Base-by-base conservation (phyloP, 2,113 vertebrate species). In the Notarius quadriscutis region DNA sequence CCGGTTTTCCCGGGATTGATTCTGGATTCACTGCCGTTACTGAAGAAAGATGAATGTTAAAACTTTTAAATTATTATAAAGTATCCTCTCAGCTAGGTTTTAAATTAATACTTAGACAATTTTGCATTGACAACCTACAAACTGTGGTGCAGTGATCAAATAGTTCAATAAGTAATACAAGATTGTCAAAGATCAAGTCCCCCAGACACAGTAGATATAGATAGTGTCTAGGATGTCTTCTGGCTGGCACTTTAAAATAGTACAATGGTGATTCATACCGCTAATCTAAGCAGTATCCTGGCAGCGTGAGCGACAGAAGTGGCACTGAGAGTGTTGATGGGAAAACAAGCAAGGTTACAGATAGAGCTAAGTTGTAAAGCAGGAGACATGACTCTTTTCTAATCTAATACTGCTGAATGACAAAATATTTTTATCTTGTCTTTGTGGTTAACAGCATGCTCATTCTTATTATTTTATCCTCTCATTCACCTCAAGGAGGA, bases 231-330 rank as follows among this genome's bases (percentile, higher is more conserved):
- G 86, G 72, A 83, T 84, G 79, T 89, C 79, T 84, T 79, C 83
- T 81, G 10, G 18, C 22, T 60, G 60, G 9, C 34, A 72, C 87
- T 90, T 90, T 83, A 87, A 89, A 90, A 89, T 75, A 89, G 82
- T 25, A 81, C 80, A 83, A 41, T 80, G 81, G 78, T 90, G 88
- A 89, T 89, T 91, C 86, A 91, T 89, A 82, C 75, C 7, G 9
- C 74, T 85, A 88, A 89, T 88, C 84, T 53, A 80, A 90, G 74
- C 74, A 84, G 77, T 62, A 57, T n/a, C 25, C 81, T 53, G 51
- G 60, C 80, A 87, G 84, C 84, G 79, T 83, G 83, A 81, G 62
- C 65, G n/a, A 74, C 71, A 74, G 74, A 85, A 51, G 57, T 41
- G 50, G 69, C 81, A 82, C 55, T 81, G 60, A 77, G 81, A 89